Base-by-base conservation (phyloP, 2,888 invertebrate species). In the Ceramica pisi region DNA sequence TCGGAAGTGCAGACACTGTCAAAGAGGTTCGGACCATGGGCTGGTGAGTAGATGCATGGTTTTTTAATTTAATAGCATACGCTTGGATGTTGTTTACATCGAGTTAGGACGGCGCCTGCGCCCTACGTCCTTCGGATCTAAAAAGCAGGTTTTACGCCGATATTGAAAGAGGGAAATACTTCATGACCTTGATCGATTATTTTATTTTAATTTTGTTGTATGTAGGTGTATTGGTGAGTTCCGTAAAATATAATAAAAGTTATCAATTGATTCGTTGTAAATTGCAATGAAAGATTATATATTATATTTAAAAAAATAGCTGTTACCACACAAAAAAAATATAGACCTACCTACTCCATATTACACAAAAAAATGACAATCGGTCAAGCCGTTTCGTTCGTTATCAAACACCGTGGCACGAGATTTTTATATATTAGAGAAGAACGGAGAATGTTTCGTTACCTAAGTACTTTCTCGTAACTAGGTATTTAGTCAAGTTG, bases 21-120 rank as follows among this genome's bases (percentile, higher is more conserved):
- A 50, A 97, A 97, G 88, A 97, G 97, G 90, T 98, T 97, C 91
- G 99, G 99, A 86, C 96, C 97, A 76, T 99, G 99, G 98, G 98
- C 98, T 90, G 98, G 98, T 98, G 92, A 97, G 97, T 95, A 48
- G 38, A n/a, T n/a, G 48, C 16, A n/a, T 71, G 19, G 66, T 19
- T 46, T 26, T 38, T 21, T 4, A 44, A 21, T 19, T 10, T 14
- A 26, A 4, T n/a, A 19, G 2, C 51, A 8, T 38, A 50, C 1
- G 12, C 41, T 46, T 23, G 16, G 23, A 70, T 60, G 53, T 75
- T 60, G 75, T 75, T 75, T 55, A 71, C 63, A 64, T 75, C 63
- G 70, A 75, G 5, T 44, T 26, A n/a, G 57, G 69, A 56, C 26
- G 44, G 44, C 75, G 68, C 74, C 14, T 75, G 75, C 75, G 74